Conservation (phyloP, 2,888 invertebrate species). For the Hydrotaea cyrtoneurina region DNA sequence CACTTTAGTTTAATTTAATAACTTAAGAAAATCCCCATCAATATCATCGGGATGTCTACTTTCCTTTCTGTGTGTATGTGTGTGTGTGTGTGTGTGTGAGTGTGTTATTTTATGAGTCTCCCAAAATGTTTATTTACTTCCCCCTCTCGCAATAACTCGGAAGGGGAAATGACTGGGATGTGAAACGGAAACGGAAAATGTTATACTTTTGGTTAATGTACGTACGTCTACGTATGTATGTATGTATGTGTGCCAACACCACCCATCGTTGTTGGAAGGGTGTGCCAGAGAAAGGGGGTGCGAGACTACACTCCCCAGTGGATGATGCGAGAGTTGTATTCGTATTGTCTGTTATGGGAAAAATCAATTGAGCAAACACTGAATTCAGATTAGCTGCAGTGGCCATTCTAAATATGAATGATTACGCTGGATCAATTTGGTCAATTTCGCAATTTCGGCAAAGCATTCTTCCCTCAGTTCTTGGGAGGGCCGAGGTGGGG, state of each 20-base stretch:
- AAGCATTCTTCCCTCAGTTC: neutral
- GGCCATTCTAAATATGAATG: constrained; percentile 67
- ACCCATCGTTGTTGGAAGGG: neutral
- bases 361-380: constrained; percentile 76
- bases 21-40: constrained; percentile 36
- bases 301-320: neutral
- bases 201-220: constrained; percentile 7
- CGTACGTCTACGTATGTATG: neutral
- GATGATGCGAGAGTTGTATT: neutral
- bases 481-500: neutral
- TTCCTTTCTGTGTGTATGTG: neutral
- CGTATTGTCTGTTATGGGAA: constrained; percentile 62
- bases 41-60: constrained; percentile 15
- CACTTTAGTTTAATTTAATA: constrained; percentile 35
- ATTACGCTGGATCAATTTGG: constrained; percentile 67
- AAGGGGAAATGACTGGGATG: constrained; percentile 18
- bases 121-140: constrained; percentile 14
- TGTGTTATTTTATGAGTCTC: neutral
- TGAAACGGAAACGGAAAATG: constrained; percentile 35
- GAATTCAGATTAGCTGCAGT: constrained; percentile 72
- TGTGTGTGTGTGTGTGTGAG: neutral
- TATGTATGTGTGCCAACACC: constrained; percentile 33
- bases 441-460: constrained; percentile 7
- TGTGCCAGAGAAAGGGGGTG: neutral
- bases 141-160: neutral